Evolutionary conservation across 2,797 vertebrate species (phyloP), one percentile per base, ranked within the genome.

Genomic region (Sebastes iracundus): DNA sequence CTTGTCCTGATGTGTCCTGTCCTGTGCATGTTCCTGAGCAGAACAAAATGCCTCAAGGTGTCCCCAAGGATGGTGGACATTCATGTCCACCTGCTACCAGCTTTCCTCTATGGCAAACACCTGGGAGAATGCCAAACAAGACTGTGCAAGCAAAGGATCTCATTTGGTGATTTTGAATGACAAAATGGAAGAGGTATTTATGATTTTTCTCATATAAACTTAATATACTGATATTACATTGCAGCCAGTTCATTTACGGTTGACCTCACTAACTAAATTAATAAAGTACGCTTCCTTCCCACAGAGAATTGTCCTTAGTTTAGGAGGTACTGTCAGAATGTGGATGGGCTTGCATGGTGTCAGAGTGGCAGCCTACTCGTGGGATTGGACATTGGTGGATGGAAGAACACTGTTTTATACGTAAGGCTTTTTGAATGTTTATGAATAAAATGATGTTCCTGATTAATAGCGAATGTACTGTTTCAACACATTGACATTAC

Each of bases 371-470:
- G 4, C 1, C 3, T 0, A 0, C 27, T 2, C 0, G 0, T 7
- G 0, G 13, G 1, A 0, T 0, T 52, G 11, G 38, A 42, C 0
- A 4, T 68, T 7, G 56, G 62, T 72, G 62, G 66, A 78, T 55
- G 52, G 52, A 42, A n/a, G 9, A 10, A 0, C 0, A 0, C 2
- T 5, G 16, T 0, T 0, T 8, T 18, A 5, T 10, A 0, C 0
- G 83, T 79, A 80, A 82, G 33, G 0, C 1, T 66, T 35, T 52
- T 60, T 28, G 1, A 28, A 22, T 60, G 2, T 33, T 70, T 55
- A 33, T 9, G 11, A 38, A 32, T 10, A 14, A 3, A 18, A 58
- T 13, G 0, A 62, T 55, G 1, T 30, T 61, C 25, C 33, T 28
- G 22, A 63, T 53, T 27, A 22, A 59, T 2, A 38, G 56, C 2